phyloP scores from a whole-genome alignment of 2,888 invertebrate genomes.

The Dichetophora obliterata region DNA sequence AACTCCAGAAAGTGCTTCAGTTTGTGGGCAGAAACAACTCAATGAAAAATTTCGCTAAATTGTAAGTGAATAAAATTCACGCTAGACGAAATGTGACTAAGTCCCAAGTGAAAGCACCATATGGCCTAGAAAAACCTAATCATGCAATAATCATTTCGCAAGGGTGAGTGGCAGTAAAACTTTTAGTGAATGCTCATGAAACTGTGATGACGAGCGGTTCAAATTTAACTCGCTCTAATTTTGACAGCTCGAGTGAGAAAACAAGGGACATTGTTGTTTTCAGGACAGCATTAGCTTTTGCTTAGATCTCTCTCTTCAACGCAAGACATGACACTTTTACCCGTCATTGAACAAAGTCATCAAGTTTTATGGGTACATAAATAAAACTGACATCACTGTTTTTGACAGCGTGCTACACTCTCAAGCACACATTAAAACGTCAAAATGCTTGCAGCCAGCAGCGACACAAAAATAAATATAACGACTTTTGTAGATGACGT shows the following conservation, averaged over 20 bases:
- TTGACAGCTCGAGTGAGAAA: conserved; percentile 17
- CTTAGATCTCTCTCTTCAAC: neutral
- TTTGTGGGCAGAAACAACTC: neutral
- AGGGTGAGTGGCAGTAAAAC: neutral
- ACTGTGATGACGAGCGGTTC: neutral
- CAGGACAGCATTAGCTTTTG: too few species aligned
- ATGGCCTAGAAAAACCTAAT: neutral
- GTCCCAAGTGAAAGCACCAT: conserved; percentile 28
- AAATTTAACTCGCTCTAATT: conserved; percentile 18
- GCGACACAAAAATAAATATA: neutral
- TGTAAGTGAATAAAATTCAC: neutral
- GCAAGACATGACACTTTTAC: neutral
- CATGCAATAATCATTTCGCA: neutral
- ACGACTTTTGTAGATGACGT: neutral
- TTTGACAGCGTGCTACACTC: neutral
- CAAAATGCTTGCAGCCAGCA: neutral
- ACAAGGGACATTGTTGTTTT: neutral
- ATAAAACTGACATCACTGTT: conserved; percentile 5
- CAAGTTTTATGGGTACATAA: neutral
- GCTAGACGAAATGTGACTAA: conserved; percentile 9
- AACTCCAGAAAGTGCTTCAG: neutral
- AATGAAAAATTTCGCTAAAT: neutral
- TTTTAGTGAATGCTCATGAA: neutral
- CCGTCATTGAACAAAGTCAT: neutral
- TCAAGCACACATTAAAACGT: neutral